These are phyloP conservation scores for Balanococcus diminutus DNA, from an alignment of 2,888 invertebrate genomes.

Conservation along the genomic window DNA sequence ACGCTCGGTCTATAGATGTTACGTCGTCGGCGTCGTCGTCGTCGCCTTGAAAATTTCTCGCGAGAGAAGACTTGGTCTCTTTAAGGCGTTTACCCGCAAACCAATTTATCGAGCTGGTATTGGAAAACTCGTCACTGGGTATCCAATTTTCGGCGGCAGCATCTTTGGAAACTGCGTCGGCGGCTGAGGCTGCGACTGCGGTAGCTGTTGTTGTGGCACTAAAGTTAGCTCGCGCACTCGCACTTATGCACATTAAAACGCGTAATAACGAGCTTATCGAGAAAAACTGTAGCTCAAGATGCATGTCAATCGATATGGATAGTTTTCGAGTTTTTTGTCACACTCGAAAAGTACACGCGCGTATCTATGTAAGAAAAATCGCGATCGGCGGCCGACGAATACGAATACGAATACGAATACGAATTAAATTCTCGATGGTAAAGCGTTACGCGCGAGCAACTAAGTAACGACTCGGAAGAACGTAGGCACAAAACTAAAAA, in stretches of 20 bases:
- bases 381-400: background rate
- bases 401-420: background rate
- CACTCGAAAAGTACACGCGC: background rate
- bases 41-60: background rate
- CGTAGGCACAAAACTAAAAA: background rate
- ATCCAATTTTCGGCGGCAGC: background rate
- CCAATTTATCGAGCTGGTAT: conserved; percentile 16
- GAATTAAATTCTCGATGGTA: background rate
- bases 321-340: background rate
- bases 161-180: background rate
- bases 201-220: too few species aligned
- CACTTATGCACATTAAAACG: background rate
- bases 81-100: background rate
- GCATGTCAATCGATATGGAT: background rate
- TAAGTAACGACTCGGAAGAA: conserved; percentile 91
- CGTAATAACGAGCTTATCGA: background rate
- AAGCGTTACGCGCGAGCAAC: conserved; percentile 81
- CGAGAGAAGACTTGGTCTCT: background rate
- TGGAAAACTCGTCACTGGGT: background rate
- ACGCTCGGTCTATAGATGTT: background rate
- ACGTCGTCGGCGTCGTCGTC: too few species aligned
- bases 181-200: background rate
- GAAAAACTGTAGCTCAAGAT: background rate
- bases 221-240: background rate
- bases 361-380: background rate